These are phyloP conservation scores for Ferdinandea cuprea DNA, from an alignment of 2,888 invertebrate genomes.

Conservation along the genomic window DNA sequence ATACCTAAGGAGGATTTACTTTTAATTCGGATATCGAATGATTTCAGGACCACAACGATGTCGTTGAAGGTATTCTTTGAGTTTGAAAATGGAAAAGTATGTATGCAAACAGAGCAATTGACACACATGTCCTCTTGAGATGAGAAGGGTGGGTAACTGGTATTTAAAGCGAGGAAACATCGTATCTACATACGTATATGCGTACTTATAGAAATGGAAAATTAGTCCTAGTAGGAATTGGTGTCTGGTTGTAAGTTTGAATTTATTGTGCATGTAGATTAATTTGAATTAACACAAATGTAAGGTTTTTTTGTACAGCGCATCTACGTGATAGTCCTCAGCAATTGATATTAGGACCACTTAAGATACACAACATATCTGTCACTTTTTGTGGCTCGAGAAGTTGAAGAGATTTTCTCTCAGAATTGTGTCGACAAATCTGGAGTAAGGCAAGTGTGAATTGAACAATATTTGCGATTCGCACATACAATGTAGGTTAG, in stretches of 20 bases:
- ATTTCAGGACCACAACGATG: conserved; percentile 13
- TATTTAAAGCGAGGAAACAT: neutral
- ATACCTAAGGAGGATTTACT: conserved; percentile 58
- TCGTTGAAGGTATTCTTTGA: conserved; percentile 23
- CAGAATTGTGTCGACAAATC: too few species aligned
- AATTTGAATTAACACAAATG: conserved; percentile 63
- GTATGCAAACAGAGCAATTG: conserved; percentile 48
- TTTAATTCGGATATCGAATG: conserved; percentile 68
- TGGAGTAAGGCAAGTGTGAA: too few species aligned
- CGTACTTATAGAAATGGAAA: conserved; percentile 17
- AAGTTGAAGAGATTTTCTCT: too few species aligned
- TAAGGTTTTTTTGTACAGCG: conserved; percentile 13
- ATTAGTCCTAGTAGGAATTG: conserved; percentile 34
- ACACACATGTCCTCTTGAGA: conserved; percentile 43
- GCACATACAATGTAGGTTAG: too few species aligned
- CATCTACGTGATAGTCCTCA: too few species aligned
- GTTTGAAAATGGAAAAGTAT: conserved; percentile 32
- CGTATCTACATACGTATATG: conserved; percentile 16
- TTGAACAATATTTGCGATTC: too few species aligned
- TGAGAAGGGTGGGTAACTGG: too few species aligned
- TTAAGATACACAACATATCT: too few species aligned
- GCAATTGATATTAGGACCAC: too few species aligned
- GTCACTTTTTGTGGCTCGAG: too few species aligned
- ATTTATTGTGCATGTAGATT: conserved; percentile 53
- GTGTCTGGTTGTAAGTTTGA: conserved; percentile 18